A percentile compares a stretch with the other conserved stretches of the same genome.
Conservation (phyloP, 2,888 invertebrate species). For the Hyppa rectilinea region DNA sequence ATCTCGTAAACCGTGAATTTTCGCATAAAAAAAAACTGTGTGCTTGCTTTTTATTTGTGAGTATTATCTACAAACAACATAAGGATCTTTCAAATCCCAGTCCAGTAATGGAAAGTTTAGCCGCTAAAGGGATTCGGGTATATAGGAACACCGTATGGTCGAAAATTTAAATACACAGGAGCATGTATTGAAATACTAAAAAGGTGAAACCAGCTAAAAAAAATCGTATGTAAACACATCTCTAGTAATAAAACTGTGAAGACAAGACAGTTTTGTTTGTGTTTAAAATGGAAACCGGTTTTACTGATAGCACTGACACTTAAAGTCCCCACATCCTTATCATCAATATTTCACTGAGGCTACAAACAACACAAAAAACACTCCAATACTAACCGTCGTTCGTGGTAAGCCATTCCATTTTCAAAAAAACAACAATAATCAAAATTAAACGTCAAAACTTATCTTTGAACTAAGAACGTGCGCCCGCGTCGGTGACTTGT, state of each 20-base stretch:
- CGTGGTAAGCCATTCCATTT: slow-evolving; percentile 79
- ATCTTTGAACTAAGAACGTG: slow-evolving; percentile 48
- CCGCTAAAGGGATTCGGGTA: too few relatives aligned
- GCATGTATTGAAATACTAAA: neutral
- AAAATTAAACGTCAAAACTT: neutral
- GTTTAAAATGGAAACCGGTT: slow-evolving; percentile 7
- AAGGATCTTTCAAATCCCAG: too few relatives aligned
- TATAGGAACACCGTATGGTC: too few relatives aligned
- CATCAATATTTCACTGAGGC: too few relatives aligned
- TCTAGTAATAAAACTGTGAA: neutral
- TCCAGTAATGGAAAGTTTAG: too few relatives aligned
- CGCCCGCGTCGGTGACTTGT: slow-evolving; percentile 57
- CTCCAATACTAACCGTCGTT: slow-evolving; percentile 72
- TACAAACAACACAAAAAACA: slow-evolving; percentile 8
- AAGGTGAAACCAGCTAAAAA: neutral
- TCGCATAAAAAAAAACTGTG: too few relatives aligned
- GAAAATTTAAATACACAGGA: neutral
- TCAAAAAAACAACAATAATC: slow-evolving; percentile 33
- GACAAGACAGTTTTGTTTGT: slow-evolving; percentile 1
- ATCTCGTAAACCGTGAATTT: too few relatives aligned
- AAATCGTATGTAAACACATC: neutral
- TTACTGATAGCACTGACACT: neutral
- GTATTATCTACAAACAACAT: too few relatives aligned
- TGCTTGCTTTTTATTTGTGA: too few relatives aligned
- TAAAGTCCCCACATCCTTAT: neutral